Percentiles rank a stretch among this genome's conserved stretches.
Evolutionary conservation across 2,888 invertebrate genomes (phyloP).

Genomic region (Diarsia mendica): DNA sequence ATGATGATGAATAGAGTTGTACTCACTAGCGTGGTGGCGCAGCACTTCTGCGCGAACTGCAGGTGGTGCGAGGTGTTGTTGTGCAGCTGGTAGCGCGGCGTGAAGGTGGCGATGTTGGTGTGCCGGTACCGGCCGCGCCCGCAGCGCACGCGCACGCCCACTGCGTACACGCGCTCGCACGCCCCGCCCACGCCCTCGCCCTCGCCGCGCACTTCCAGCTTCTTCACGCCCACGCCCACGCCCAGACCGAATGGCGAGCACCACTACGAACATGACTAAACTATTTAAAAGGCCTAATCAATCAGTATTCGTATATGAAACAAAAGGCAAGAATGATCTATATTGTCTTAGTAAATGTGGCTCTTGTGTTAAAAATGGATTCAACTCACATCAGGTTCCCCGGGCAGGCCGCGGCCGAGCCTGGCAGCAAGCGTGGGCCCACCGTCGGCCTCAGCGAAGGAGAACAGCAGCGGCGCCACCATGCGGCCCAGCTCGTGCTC

Average conservation of each 20-base stretch:
- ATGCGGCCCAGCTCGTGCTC: constrained; percentile 98
- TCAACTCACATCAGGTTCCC: constrained; percentile 80
- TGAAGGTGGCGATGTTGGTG: constrained; percentile 94
- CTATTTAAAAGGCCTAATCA: neutral
- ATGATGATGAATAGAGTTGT: too few species aligned
- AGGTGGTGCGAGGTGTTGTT: constrained; percentile 95
- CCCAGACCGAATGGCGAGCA: constrained; percentile 96
- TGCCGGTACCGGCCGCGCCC: constrained; percentile 97
- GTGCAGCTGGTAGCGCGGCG: constrained; percentile 97
- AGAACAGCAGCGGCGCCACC: constrained; percentile 97
- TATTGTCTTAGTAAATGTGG: neutral
- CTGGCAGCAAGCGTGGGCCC: constrained; percentile 94
- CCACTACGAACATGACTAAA: constrained; percentile 90
- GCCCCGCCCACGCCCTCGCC: constrained; percentile 78
- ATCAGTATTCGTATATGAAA: neutral
- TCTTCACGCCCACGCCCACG: constrained; percentile 93
- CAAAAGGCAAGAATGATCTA: neutral
- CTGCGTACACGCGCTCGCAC: constrained; percentile 92
- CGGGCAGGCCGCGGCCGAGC: constrained; percentile 92
- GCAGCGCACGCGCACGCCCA: constrained; percentile 96
- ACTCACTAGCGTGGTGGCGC: constrained; percentile 92
- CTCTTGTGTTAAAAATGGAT: neutral
- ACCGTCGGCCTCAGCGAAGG: constrained; percentile 97
- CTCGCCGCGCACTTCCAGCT: constrained; percentile 85
- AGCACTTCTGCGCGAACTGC: constrained; percentile 97